These are phyloP conservation scores for Salmo trutta DNA, from an alignment of 2,797 vertebrate genomes.

Conservation along the genomic window DNA sequence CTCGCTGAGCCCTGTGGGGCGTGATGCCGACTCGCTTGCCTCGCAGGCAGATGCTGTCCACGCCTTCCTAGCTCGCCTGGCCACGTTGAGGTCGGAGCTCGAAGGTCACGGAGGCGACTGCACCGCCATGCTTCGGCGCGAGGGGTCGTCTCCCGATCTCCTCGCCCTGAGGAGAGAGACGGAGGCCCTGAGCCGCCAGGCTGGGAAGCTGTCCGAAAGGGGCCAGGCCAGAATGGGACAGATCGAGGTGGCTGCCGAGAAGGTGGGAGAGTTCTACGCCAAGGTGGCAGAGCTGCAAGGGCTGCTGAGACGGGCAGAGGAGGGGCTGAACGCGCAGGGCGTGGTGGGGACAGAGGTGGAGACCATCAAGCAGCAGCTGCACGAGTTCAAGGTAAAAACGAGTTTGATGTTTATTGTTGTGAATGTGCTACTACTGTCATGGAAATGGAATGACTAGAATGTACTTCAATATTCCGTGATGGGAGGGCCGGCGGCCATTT, in stretches of 20 bases:
- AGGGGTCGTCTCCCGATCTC: conserved; percentile 92
- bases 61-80: conserved; percentile 83
- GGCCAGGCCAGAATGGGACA: conserved; percentile 84
- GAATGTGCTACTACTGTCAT: neutral
- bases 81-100: conserved; percentile 79
- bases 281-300: conserved; percentile 83
- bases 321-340: conserved; percentile 84
- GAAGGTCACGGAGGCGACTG: conserved; percentile 84
- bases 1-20: conserved; percentile 87
- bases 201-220: conserved; percentile 85
- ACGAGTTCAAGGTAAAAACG: conserved; percentile 90
- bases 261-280: conserved; percentile 87
- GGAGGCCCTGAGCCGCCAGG: conserved; percentile 91
- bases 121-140: conserved; percentile 86
- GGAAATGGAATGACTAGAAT: neutral
- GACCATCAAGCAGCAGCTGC: conserved; percentile 90
- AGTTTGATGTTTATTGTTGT: neutral
- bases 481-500: neutral
- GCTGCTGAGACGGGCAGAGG: conserved; percentile 82
- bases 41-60: conserved; percentile 89
- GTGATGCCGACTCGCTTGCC: conserved; percentile 90
- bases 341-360: conserved; percentile 93
- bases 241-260: conserved; percentile 80
- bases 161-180: conserved; percentile 90
- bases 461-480: neutral